Conservation (phyloP, 2,888 invertebrate genomes). For the Rhogogaster chlorosoma region DNA sequence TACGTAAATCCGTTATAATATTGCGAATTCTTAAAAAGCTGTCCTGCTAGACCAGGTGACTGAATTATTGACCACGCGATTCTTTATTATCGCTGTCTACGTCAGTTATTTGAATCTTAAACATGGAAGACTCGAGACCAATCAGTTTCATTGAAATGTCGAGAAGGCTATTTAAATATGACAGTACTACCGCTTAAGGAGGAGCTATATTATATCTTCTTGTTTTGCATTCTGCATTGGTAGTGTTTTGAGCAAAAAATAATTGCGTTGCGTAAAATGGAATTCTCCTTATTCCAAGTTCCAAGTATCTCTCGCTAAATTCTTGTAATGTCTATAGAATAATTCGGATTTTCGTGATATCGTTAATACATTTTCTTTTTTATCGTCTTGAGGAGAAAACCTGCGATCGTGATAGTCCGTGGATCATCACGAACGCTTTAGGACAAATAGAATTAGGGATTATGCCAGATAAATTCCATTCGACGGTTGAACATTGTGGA, state of each 20-base stretch:
- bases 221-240: constrained; percentile 21
- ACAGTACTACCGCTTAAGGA: constrained; percentile 14
- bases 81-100: constrained; percentile 6
- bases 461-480: background rate
- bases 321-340: background rate
- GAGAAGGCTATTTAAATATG: constrained; percentile 7
- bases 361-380: background rate
- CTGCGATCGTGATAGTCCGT: background rate
- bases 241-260: background rate
- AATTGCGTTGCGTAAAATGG: background rate
- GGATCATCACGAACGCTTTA: background rate
- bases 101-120: constrained; percentile 28
- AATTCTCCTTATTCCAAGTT: background rate
- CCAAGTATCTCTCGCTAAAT: background rate
- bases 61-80: constrained; percentile 16
- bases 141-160: background rate
- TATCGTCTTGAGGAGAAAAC: background rate
- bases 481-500: background rate
- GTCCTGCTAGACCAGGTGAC: background rate
- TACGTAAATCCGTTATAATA: constrained; percentile 21
- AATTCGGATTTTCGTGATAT: background rate
- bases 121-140: constrained; percentile 22
- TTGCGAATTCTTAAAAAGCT: background rate
- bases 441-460: background rate
- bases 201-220: constrained; percentile 14